Percentiles rank a stretch among this genome's conserved stretches.
phyloP scores from a whole-genome alignment of 2,113 vertebrate species.

The Pluvialis apricaria region DNA sequence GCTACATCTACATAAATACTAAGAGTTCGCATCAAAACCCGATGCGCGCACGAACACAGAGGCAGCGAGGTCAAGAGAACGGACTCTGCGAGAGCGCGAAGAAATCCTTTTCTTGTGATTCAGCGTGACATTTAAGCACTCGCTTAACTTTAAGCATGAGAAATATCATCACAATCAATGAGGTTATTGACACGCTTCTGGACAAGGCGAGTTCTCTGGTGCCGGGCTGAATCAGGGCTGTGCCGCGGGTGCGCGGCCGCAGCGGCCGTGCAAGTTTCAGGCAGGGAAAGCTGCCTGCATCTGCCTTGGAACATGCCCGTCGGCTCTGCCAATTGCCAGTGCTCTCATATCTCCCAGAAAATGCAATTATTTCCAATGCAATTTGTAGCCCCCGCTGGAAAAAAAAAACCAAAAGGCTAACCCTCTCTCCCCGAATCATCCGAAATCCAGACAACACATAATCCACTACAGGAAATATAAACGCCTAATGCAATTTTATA shows the following conservation, averaged over 20 bases:
- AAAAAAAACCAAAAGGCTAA: not conserved
- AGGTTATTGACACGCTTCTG: not conserved
- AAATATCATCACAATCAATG: not conserved
- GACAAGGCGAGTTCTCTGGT: not conserved
- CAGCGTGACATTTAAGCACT: not conserved
- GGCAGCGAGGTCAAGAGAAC: not conserved
- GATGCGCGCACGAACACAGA: rapidly evolving
- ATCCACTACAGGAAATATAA: constrained; percentile 46
- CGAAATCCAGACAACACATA: constrained; percentile 5
- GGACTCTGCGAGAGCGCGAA: rapidly evolving
- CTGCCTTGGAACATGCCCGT: rapidly evolving
- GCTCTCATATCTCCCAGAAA: not conserved
- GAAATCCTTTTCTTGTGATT: not conserved
- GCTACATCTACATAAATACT: not conserved
- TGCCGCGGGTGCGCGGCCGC: not conserved
- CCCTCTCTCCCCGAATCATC: not conserved
- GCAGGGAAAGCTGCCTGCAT: not conserved
- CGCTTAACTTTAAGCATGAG: not conserved
- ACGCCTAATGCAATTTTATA: constrained; percentile 46
- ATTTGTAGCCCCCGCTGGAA: not conserved
- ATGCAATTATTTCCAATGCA: constrained; percentile 36
- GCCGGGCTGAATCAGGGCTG: not conserved
- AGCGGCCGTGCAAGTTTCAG: not conserved
- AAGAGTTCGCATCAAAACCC: not conserved
- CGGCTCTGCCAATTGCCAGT: not conserved